Base-by-base conservation (phyloP, 2,888 invertebrate genomes). In the Rhagophthalmus giganteus region DNA sequence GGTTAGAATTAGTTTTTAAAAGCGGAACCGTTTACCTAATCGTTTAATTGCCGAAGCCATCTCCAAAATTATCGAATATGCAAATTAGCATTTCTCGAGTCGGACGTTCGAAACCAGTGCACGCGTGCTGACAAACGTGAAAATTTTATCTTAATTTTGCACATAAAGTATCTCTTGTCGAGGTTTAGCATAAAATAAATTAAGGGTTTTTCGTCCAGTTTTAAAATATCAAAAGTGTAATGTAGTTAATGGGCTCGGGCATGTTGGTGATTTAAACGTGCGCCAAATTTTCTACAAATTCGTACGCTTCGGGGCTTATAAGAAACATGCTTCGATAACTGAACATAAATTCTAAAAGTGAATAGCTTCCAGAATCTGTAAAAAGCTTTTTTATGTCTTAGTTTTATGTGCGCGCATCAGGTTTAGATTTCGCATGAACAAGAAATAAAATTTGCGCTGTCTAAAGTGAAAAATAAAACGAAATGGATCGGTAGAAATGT, bases 341-440 rank as follows among this genome's bases (percentile, higher is more conserved):
- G 26, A 32, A 33, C 34, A 44, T 44, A 44, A 44, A 44, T 44
- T 35, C 27, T 34, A 41, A 20, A 15, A 41, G 20, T 14, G 40
- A 39, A 24, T 28, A 25, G 40, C 40, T 32, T 41, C 40, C 40
- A 41, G 40, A 44, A 28, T 44, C 34, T 28, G 39, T 33, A 47
- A 47, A 46, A 39, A 47, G 47, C 47, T 39, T 47, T 47, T 47
- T 39, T 47, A 47, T 47, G 47, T 47, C 33, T 39, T 38, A 39
- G 33, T 47, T 38, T 47, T 45, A 37, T 41, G 32, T 25, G 31
- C 24, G 40, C 40, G 24, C 28, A 31, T 41, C 40, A 41, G 40
- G 40, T 41, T 41, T 41, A 31, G 31, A 41, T 41, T 30, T 32
- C 40, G 5, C 32, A 32, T 32, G 40, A 32, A 41, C 40, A 41